Evolutionary conservation across 2,888 invertebrate genomes (phyloP).

Genomic region (Deroplatys truncata): DNA sequence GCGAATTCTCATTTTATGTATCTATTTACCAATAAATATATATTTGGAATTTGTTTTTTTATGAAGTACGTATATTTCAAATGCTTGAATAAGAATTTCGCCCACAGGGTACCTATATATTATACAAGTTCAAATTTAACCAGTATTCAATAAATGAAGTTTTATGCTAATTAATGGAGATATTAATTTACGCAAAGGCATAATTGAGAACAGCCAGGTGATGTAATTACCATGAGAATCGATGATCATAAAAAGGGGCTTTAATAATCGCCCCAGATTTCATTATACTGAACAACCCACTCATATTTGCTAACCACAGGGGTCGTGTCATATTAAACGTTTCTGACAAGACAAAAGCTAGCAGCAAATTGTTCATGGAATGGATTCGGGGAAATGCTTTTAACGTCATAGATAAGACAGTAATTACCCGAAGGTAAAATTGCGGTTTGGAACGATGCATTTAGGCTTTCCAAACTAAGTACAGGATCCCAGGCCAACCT

Average conservation of each 20-base stretch:
- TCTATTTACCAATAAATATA: too few species aligned
- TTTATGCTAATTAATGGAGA: background rate
- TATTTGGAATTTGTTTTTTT: too few species aligned
- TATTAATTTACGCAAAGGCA: background rate
- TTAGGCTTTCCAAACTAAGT: too few species aligned
- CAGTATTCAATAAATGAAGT: background rate
- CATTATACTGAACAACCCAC: background rate
- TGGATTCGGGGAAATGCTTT: background rate
- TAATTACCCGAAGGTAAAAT: background rate
- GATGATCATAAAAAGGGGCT: background rate
- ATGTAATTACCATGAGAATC: background rate
- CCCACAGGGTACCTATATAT: background rate
- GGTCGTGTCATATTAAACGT: background rate
- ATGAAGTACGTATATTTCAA: too few species aligned
- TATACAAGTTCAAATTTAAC: background rate
- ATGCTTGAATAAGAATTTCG: too few species aligned
- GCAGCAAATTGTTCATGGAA: too few species aligned
- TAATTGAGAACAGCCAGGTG: background rate
- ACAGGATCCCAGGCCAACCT: too few species aligned
- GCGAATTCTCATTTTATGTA: too few species aligned
- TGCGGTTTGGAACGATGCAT: background rate
- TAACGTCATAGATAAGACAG: background rate
- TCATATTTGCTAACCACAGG: background rate
- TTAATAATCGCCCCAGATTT: background rate
- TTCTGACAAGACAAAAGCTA: background rate